Conservation (phyloP, 2,888 invertebrate species). For the Leucophora obtusa region DNA sequence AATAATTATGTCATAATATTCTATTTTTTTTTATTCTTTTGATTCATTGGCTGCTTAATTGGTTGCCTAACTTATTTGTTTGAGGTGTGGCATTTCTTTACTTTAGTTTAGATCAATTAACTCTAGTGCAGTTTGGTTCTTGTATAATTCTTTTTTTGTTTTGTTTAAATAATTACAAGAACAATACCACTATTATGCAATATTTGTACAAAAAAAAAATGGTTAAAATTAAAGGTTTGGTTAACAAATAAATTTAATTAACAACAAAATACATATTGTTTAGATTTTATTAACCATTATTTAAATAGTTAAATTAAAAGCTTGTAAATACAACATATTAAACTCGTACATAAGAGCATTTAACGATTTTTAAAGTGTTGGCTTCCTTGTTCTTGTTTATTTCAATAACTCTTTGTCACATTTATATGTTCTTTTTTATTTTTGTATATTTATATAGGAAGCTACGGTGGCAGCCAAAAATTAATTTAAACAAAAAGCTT, state of each 20-base stretch:
- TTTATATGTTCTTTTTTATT: too few species aligned
- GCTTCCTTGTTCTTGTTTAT: too few species aligned
- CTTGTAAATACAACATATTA: neutral
- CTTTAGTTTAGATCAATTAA: neutral
- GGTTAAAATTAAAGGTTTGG: slow-evolving; percentile 53
- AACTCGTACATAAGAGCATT: too few species aligned
- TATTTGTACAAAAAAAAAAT: neutral
- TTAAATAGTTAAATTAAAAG: neutral
- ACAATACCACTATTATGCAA: neutral
- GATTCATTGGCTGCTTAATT: slow-evolving; percentile 43
- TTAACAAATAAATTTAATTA: slow-evolving; percentile 48
- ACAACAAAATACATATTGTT: slow-evolving; percentile 1
- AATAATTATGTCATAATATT: slow-evolving; percentile 58
- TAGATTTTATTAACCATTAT: neutral
- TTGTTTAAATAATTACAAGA: neutral
- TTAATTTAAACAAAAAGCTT: too few species aligned
- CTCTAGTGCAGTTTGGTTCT: slow-evolving; percentile 1
- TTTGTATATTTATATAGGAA: too few species aligned
- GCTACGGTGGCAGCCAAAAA: too few species aligned
- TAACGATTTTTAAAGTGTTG: too few species aligned
- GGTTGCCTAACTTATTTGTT: slow-evolving; percentile 41
- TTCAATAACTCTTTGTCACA: too few species aligned
- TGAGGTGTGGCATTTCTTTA: slow-evolving; percentile 56
- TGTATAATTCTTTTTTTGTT: neutral
- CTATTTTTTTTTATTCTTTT: slow-evolving; percentile 36